Conservation (phyloP, 2,113 vertebrate genomes). For the Bujurquina vittata region DNA sequence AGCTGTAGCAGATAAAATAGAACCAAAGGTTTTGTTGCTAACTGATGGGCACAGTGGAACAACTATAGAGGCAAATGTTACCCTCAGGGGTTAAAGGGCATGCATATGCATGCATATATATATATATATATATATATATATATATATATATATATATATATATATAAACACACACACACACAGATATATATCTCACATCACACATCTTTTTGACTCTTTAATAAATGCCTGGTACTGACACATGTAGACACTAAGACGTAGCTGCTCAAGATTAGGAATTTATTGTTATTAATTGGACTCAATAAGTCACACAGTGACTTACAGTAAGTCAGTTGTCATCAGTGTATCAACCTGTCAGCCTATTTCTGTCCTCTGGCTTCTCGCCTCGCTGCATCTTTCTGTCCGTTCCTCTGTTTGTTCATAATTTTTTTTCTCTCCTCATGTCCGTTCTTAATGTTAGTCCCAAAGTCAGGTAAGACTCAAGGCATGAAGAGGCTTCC, state of each 20-base stretch:
- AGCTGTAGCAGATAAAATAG: not conserved
- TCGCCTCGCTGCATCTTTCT: conserved; percentile 84
- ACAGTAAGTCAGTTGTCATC: not conserved
- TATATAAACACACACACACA: too few species aligned
- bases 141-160: too few species aligned
- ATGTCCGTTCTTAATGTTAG: conserved; percentile 88
- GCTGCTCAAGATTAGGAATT: not conserved
- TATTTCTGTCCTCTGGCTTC: conserved; percentile 83
- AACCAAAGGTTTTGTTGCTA: not conserved
- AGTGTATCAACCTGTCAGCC: conserved; percentile 79
- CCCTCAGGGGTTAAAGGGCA: not conserved
- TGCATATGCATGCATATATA: too few species aligned
- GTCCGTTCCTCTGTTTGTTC: conserved; percentile 69
- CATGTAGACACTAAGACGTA: not conserved
- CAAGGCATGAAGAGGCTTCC: conserved; percentile 75
- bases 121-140: too few species aligned
- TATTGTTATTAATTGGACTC: not conserved
- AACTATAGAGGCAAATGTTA: not conserved
- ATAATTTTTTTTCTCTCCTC: conserved; percentile 71
- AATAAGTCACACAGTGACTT: too few species aligned
- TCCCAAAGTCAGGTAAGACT: conserved; percentile 99
- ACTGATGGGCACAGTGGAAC: not conserved
- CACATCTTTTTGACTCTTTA: not conserved
- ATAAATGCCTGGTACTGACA: not conserved
- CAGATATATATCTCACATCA: too few species aligned